Base-by-base conservation (phyloP, 2,113 vertebrate species). In the Tetraodon nigroviridis region DNA sequence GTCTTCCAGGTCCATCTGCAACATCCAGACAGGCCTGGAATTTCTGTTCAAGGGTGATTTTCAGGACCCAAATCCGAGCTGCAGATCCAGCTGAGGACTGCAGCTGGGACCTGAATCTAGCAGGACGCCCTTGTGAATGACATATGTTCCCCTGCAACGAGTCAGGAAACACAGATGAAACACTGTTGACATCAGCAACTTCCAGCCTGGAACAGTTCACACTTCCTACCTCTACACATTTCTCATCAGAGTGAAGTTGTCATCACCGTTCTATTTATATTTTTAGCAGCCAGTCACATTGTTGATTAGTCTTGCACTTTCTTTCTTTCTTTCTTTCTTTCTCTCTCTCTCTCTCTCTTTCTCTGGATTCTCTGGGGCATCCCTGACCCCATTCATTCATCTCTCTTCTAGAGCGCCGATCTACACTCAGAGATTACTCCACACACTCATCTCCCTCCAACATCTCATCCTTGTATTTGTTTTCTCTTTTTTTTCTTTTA, bases 331-430 rank as follows among this genome's bases (percentile, higher is more conserved):
- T n/a, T n/a, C n/a, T n/a, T n/a, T n/a, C n/a, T n/a, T n/a, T n/a
- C n/a, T n/a, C n/a, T n/a, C 71, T 51, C 49, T 72, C 49, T 51
- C 19, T 46, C 54, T 64, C 46, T 62, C 48, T 55, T 41, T 40
- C 40, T 55, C 55, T 73, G 67, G 85, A 82, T 84, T 88, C 88
- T 87, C 86, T 68, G 60, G 87, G 83, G 86, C 69, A 63, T 76
- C 76, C 80, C 85, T 89, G 87, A 88, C 88, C 89, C 67, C 82
- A 88, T 90, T 90, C 87, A 88, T 89, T 87, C 84, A 79, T 75
- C 75, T 76, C 64, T 76, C 72, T 81, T 84, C 67, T 87, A 78
- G 65, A 83, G 76, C 66, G 67, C 74, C 52, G 61, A 81, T 84
- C 72, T 41, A 76, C 82, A 86, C 78, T 76, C 75, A 83, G 82